Conservation (phyloP, 2,113 vertebrate species). For the Lepus europaeus region DNA sequence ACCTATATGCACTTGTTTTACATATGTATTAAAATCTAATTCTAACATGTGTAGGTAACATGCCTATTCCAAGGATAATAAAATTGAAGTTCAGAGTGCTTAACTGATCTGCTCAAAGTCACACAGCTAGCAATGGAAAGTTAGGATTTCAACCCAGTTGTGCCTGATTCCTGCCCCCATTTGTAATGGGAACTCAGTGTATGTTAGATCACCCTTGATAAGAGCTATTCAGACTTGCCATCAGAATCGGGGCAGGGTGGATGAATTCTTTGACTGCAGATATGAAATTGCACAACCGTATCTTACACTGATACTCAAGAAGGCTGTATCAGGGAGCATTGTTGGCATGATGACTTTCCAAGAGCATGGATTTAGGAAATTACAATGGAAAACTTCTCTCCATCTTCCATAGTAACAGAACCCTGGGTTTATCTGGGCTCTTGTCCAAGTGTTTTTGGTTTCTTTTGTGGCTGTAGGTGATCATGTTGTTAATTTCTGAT, state of each 20-base stretch:
- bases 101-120: background rate
- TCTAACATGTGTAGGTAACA: background rate
- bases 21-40: background rate
- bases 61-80: background rate
- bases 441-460: background rate
- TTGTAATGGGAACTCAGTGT: background rate
- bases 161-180: background rate
- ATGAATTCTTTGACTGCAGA: background rate
- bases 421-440: background rate
- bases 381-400: background rate
- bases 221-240: background rate
- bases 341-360: background rate
- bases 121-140: background rate
- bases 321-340: background rate
- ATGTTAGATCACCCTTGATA: slow-evolving; percentile 6
- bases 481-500: slow-evolving; percentile 15
- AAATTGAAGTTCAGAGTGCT: background rate
- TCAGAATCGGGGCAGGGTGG: slow-evolving; percentile 9
- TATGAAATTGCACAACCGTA: background rate
- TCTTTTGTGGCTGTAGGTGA: slow-evolving; percentile 1
- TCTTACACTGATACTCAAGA: slow-evolving; percentile 31
- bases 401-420: background rate
- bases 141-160: background rate
- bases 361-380: slow-evolving; percentile 35
- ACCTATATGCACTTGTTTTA: background rate